A percentile compares a stretch with the other conserved stretches of the same genome.
These are phyloP conservation scores for Notolabrus celidotus DNA, from an alignment of 2,797 vertebrate genomes.

Conservation along the genomic window DNA sequence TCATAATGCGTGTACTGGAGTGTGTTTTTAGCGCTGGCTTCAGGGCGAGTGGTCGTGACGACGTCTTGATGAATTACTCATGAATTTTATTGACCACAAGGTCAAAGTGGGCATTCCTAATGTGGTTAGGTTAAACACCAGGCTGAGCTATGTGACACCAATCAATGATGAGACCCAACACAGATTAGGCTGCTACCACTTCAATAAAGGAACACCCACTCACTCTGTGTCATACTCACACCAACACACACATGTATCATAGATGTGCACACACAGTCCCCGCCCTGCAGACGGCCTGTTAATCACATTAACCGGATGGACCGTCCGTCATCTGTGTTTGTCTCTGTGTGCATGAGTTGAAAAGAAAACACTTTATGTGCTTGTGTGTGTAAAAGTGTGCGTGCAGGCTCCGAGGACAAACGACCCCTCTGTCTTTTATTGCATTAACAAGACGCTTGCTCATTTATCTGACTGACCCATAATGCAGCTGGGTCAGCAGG, in stretches of 20 bases:
- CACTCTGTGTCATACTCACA: conserved; percentile 7
- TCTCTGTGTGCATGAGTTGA: conserved; percentile 26
- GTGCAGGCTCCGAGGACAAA: conserved; percentile 65
- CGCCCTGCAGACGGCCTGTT: conserved; percentile 38
- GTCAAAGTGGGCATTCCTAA: conserved; percentile 41
- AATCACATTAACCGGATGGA: conserved; percentile 59
- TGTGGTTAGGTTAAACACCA: conserved; percentile 56
- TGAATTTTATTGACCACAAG: conserved; percentile 48
- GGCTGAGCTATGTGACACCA: conserved; percentile 43
- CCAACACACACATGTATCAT: conserved; percentile 15
- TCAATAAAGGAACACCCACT: not conserved
- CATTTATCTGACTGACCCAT: conserved; percentile 75
- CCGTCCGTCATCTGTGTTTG: conserved; percentile 54
- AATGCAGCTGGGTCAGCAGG: conserved; percentile 54
- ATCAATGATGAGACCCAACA: conserved; percentile 47
- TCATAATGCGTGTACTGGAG: not conserved
- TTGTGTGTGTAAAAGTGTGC: conserved; percentile 14
- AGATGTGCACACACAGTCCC: conserved; percentile 29
- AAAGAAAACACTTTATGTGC: conserved; percentile 21
- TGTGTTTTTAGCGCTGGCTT: not conserved
- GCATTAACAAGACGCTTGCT: conserved; percentile 58
- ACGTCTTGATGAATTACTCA: conserved; percentile 37
- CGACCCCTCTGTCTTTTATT: conserved; percentile 66
- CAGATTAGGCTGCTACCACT: conserved; percentile 23
- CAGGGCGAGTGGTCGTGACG: conserved; percentile 2